Percentiles rank a stretch among this genome's conserved stretches.
phyloP scores from a whole-genome alignment of 2,888 invertebrate species.

The Allygus modestus region DNA sequence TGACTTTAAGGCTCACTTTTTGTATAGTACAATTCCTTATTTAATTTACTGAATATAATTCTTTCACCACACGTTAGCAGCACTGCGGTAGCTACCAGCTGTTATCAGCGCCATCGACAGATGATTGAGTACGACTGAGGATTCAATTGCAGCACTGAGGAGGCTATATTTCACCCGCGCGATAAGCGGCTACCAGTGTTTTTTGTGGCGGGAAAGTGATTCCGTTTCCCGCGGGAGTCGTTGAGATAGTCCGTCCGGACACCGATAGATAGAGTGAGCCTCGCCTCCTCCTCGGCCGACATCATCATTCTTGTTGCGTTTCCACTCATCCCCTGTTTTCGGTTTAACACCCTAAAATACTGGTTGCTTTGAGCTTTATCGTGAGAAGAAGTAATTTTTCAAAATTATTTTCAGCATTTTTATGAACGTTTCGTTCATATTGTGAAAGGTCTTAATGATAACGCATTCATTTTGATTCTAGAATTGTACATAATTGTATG shows the following conservation, averaged over 20 bases:
- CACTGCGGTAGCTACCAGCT: neutral
- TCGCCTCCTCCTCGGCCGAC: neutral
- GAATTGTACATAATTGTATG: too few species aligned
- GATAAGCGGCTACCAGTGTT: constrained; percentile 55
- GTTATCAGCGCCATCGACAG: constrained; percentile 15
- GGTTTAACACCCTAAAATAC: constrained; percentile 36
- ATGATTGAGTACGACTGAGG: constrained; percentile 51
- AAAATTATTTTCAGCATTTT: neutral
- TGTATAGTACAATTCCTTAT: too few species aligned
- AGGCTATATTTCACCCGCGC: constrained; percentile 52
- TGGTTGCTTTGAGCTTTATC: constrained; percentile 14
- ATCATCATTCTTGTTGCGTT: constrained; percentile 55
- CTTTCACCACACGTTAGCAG: neutral
- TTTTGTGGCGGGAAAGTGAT: constrained; percentile 58
- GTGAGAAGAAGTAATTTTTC: neutral
- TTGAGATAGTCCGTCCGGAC: constrained; percentile 40
- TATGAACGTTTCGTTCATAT: too few species aligned
- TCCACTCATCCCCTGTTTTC: constrained; percentile 23
- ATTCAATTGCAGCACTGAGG: constrained; percentile 47
- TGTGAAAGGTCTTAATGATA: too few species aligned
- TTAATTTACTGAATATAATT: too few species aligned
- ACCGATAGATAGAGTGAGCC: constrained; percentile 47
- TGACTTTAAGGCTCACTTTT: too few species aligned
- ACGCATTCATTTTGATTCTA: too few species aligned
- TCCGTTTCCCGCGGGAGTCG: constrained; percentile 48